Percentiles rank a stretch among this genome's conserved stretches.
Conservation (phyloP, 2,113 vertebrate species). For the Channa maculata region DNA sequence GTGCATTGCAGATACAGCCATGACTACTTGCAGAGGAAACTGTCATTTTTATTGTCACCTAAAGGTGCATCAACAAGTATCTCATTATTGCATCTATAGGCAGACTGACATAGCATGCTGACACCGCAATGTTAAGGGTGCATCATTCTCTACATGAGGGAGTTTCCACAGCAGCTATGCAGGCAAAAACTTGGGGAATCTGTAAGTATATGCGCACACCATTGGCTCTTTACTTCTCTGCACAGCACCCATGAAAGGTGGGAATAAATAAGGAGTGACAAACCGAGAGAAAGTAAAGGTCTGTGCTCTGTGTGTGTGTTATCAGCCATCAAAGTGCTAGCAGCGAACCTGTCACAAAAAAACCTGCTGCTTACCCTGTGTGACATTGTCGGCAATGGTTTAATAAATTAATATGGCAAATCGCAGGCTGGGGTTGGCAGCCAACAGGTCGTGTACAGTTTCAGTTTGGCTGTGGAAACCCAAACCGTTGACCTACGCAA, state of each 20-base stretch:
- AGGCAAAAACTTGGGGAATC: conserved; percentile 16
- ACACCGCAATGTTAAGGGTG: not conserved
- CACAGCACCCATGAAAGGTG: conserved; percentile 28
- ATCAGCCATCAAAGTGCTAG: conserved; percentile 21
- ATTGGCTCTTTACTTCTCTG: conserved; percentile 3
- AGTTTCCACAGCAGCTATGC: conserved; percentile 29
- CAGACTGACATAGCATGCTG: not conserved
- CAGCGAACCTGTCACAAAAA: conserved; percentile 38
- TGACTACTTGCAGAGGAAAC: conserved; percentile 55
- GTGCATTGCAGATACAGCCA: conserved; percentile 79
- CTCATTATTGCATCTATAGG: not conserved
- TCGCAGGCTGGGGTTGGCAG: conserved; percentile 22
- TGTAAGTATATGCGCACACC: conserved; percentile 9
- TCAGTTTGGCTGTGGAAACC: conserved; percentile 30
- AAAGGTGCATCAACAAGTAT: conserved; percentile 71
- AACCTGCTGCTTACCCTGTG: conserved; percentile 6
- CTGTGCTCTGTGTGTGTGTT: conserved; percentile 34
- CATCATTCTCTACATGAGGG: not conserved
- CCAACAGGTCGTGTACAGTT: conserved; percentile 23
- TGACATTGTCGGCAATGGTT: conserved; percentile 12
- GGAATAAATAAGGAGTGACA: conserved; percentile 34
- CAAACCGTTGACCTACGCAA: conserved; percentile 48
- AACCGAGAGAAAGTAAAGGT: conserved; percentile 29
- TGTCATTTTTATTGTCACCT: conserved; percentile 20
- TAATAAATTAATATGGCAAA: conserved; percentile 34